Conservation (phyloP, 2,888 invertebrate genomes). For the Drosophila nr. medialis region DNA sequence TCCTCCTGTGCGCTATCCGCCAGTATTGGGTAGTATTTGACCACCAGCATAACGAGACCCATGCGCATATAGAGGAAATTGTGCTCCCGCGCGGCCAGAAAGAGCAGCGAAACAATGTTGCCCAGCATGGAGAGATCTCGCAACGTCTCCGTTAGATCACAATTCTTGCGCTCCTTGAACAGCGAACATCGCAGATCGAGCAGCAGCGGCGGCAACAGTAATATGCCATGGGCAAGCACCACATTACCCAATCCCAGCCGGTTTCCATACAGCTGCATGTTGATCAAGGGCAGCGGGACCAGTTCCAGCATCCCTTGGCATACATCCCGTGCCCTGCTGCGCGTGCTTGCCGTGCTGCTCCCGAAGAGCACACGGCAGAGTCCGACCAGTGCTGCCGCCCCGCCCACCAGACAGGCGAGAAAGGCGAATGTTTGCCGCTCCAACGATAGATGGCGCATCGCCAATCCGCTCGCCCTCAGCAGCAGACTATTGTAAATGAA, state of each 20-base stretch:
- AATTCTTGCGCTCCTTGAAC: conserved; percentile 44
- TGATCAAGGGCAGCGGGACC: conserved; percentile 68
- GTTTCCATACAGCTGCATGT: conserved; percentile 71
- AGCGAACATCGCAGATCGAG: conserved; percentile 63
- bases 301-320: conserved; percentile 63
- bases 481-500: conserved; percentile 61
- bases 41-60: conserved; percentile 55
- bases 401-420: conserved; percentile 66
- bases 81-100: conserved; percentile 56
- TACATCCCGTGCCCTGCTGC: conserved; percentile 41
- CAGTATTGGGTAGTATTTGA: conserved; percentile 58
- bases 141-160: conserved; percentile 49
- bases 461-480: conserved; percentile 49
- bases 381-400: conserved; percentile 66
- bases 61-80: conserved; percentile 61
- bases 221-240: conserved; percentile 66
- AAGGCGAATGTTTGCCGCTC: conserved; percentile 63
- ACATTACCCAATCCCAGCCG: conserved; percentile 54
- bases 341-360: background rate
- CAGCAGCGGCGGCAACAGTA: conserved; percentile 73
- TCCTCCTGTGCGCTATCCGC: conserved; percentile 58
- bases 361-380: conserved; percentile 53
- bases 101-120: conserved; percentile 72
- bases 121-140: conserved; percentile 68
- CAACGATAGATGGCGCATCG: conserved; percentile 42